Evolutionary conservation across 2,888 invertebrate species (phyloP).

Genomic region (Argyresthia goedartella): DNA sequence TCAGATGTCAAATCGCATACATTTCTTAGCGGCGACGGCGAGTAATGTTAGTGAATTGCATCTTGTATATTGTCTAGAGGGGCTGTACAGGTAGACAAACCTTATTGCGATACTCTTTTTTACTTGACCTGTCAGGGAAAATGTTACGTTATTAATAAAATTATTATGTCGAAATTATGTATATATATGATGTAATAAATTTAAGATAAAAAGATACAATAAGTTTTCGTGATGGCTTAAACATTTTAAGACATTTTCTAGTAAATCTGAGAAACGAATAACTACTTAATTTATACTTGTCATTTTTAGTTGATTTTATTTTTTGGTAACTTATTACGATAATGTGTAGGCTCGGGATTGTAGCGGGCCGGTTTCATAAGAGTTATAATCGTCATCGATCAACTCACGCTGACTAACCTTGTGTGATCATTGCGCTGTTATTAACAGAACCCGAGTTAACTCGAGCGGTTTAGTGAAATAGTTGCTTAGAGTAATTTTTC

Average conservation of each 20-base stretch:
- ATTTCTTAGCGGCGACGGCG: too few relatives aligned
- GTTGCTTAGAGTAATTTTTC: slow-evolving; percentile 44
- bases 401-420: slow-evolving; percentile 26
- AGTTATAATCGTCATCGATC: slow-evolving; percentile 5
- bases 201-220: slow-evolving; percentile 58
- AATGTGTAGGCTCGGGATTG: not conserved
- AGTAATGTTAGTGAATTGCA: too few relatives aligned
- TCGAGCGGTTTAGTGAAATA: slow-evolving; percentile 30
- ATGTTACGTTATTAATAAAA: slow-evolving; percentile 56
- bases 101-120: slow-evolving; percentile 33
- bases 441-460: slow-evolving; percentile 58
- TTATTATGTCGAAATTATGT: slow-evolving; percentile 66
- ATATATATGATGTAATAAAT: slow-evolving; percentile 68
- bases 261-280: slow-evolving; percentile 23
- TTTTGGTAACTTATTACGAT: not conserved
- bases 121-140: slow-evolving; percentile 49
- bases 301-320: not conserved
- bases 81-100: slow-evolving; percentile 15
- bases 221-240: slow-evolving; percentile 67
- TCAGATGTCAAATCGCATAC: too few relatives aligned
- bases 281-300: not conserved
- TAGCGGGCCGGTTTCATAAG: slow-evolving; percentile 7
- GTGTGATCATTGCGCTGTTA: slow-evolving; percentile 53
- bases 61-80: too few relatives aligned
- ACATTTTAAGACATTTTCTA: slow-evolving; percentile 49